Evolutionary conservation across 2,113 vertebrate species (phyloP).

Genomic region (Albula goreensis): DNA sequence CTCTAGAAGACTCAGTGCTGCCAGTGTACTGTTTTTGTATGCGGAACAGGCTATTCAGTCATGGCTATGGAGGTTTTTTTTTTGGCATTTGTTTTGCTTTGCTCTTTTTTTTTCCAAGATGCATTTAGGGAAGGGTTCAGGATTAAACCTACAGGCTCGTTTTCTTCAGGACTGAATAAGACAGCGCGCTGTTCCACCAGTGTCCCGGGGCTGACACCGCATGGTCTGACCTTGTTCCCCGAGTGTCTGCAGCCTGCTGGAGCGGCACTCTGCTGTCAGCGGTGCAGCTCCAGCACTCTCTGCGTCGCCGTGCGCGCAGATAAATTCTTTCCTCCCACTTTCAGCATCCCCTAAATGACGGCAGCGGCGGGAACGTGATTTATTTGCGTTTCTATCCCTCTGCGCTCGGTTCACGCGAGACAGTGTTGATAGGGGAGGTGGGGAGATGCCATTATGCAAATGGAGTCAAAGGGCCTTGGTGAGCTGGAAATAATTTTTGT

Average conservation of each 20-base stretch:
- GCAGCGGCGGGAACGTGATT: conserved; percentile 74
- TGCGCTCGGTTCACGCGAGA: conserved; percentile 83
- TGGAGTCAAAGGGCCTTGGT: background rate
- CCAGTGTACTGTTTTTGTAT: too few species aligned
- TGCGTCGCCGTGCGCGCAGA: conserved; percentile 62
- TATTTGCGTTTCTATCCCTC: conserved; percentile 86
- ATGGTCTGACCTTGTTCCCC: conserved; percentile 8
- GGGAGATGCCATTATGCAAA: conserved; percentile 61
- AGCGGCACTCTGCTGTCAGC: conserved; percentile 16
- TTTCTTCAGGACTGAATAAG: background rate
- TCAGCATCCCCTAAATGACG: conserved; percentile 70
- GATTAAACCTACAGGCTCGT: background rate
- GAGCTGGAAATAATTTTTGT: conserved; percentile 22
- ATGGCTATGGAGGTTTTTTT: background rate
- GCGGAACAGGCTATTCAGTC: too few species aligned
- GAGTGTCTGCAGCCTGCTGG: background rate
- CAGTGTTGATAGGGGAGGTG: conserved; percentile 73
- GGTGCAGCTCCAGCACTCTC: conserved; percentile 12
- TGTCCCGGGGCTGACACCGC: conserved; percentile 1
- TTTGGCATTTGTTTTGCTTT: background rate
- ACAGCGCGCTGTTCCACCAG: background rate
- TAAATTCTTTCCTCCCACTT: conserved; percentile 78
- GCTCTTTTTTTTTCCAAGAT: background rate
- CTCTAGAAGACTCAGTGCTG: too few species aligned
- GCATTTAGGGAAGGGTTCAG: background rate